phyloP scores from a whole-genome alignment of 2,797 vertebrate species.

The Tympanoctomys barrerae region DNA sequence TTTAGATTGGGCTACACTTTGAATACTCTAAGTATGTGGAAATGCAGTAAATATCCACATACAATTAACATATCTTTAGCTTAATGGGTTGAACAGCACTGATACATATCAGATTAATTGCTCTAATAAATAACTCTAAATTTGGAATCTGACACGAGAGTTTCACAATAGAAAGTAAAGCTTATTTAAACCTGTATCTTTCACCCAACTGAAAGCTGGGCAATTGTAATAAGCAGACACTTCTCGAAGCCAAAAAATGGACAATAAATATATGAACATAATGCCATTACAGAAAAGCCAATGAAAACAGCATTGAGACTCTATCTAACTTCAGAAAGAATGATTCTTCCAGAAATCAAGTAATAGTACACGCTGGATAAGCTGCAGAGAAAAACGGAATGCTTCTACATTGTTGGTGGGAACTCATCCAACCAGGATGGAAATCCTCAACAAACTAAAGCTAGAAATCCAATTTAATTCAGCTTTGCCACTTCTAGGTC shows the following conservation, averaged over 20 bases:
- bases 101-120: fast-evolving
- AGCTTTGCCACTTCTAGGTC: neutral
- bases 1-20: neutral
- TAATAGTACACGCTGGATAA: neutral
- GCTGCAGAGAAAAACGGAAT: neutral
- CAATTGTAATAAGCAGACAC: neutral
- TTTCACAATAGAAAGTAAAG: neutral
- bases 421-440: neutral
- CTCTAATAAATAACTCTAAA: neutral
- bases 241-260: neutral
- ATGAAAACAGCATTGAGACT: neutral
- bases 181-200: neutral
- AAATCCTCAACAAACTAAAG: neutral
- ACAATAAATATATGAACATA: neutral
- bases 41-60: neutral
- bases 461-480: neutral
- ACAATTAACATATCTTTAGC: neutral
- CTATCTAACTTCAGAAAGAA: neutral
- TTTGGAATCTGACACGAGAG: neutral
- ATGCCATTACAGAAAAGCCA: neutral
- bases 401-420: neutral
- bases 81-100: fast-evolving
- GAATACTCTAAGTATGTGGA: neutral
- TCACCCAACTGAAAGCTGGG: neutral
- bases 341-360: neutral